Base-by-base conservation (phyloP, 2,888 invertebrate species). In the Emmelina monodactyla region DNA sequence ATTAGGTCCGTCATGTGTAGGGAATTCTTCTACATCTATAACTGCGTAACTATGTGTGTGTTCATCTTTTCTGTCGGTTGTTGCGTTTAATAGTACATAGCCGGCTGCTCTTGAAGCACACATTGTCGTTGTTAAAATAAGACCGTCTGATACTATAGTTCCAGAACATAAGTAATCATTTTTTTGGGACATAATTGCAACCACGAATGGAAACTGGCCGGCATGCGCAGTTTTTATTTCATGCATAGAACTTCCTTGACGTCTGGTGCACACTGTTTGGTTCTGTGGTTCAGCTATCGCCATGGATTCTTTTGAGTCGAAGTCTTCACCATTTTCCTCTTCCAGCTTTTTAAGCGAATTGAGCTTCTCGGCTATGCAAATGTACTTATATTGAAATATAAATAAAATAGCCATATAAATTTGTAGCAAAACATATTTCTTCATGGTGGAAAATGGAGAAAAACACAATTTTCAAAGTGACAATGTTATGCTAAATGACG, bases 151-250 rank as follows among this genome's bases (percentile, higher is more conserved):
- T 6, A 79, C 51, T 14, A 78, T 43, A 16, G 63, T 44, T 28
- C 78, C 78, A 14, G 75, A 55, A 46, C 78, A 79, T 22, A 76
- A 42, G 42, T 67, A 72, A 47, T 70, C 68, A 43, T 71, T 57
- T 43, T 66, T 62, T 29, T 65, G 58, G 10, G 75, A 70, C 67
- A 75, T 66, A 28, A 76, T 42, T 5, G 75, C 67, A 12, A 51
- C 75, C 53, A 78, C 59, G 39, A 75, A 79, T 16, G 78, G 72
- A 47, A 70, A 79, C 39, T 73, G 67, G 22, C 51, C 58, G 16
- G 39, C 31, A 30, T 33, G 38, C n/a, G 70, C 76, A 22, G 40
- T 12, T 16, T 42, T 49, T 48, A 76, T 63, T 54, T 72, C 71
- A 42, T 78, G 78, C 59, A 78, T 55, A 45, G 50, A 52, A 40